Evolutionary conservation across 2,888 invertebrate genomes (phyloP).

Genomic region (Amblyjoppa proteus): DNA sequence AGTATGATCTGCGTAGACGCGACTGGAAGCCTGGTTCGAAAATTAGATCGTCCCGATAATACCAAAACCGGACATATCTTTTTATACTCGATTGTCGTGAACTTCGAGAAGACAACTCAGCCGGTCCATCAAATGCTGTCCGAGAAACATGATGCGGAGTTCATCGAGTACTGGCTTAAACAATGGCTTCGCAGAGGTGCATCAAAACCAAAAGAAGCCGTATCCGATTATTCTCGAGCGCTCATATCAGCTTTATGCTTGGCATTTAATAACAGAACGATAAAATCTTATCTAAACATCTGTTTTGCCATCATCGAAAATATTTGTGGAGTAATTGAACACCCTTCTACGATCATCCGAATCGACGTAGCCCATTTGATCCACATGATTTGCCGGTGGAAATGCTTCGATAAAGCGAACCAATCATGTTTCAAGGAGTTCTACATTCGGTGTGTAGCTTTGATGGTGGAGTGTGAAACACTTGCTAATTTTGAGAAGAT

Average conservation of each 20-base stretch:
- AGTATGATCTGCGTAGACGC: slow-evolving; percentile 49
- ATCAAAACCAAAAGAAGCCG: slow-evolving; percentile 36
- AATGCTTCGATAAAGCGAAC: slow-evolving; percentile 21
- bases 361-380: slow-evolving; percentile 60
- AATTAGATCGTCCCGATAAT: slow-evolving; percentile 32
- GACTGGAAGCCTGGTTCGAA: slow-evolving; percentile 55
- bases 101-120: slow-evolving; percentile 5
- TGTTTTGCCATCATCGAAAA: slow-evolving; percentile 18
- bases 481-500: slow-evolving; percentile 49
- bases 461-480: slow-evolving; percentile 53
- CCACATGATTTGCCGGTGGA: slow-evolving; percentile 52
- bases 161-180: slow-evolving; percentile 48
- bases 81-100: slow-evolving; percentile 55
- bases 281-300: slow-evolving; percentile 32
- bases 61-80: slow-evolving; percentile 9
- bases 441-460: slow-evolving; percentile 56
- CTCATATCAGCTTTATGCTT: slow-evolving; percentile 41
- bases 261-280: slow-evolving; percentile 54
- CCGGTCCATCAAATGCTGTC: background rate
- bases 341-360: slow-evolving; percentile 27
- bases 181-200: slow-evolving; percentile 31
- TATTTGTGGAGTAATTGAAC: background rate
- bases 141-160: slow-evolving; percentile 44
- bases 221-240: slow-evolving; percentile 50
- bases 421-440: slow-evolving; percentile 45